Evolutionary conservation across 2,888 invertebrate genomes (phyloP).

Genomic region (Endotricha flammealis): DNA sequence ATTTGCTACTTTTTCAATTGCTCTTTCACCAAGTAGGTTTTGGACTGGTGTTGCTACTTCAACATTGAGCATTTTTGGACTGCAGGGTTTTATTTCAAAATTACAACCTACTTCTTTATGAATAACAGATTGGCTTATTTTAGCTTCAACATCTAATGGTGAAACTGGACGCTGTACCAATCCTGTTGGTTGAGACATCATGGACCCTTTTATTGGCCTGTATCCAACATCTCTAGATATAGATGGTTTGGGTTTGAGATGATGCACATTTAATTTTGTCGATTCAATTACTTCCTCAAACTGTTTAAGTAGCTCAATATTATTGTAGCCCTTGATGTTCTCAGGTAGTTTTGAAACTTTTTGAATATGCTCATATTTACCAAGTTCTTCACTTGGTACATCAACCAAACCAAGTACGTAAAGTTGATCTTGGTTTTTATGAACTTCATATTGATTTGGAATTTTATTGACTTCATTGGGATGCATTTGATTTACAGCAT

Average conservation of each 20-base stretch:
- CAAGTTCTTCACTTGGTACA: constrained; percentile 68
- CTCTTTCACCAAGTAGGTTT: constrained; percentile 54
- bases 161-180: constrained; percentile 53
- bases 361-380: constrained; percentile 73
- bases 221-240: constrained; percentile 33
- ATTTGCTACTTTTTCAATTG: constrained; percentile 67
- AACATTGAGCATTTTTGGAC: constrained; percentile 71
- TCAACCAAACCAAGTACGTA: constrained; percentile 69
- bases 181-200: constrained; percentile 28
- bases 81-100: constrained; percentile 74
- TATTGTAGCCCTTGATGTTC: constrained; percentile 72
- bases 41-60: constrained; percentile 60
- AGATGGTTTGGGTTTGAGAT: constrained; percentile 30
- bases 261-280: constrained; percentile 45
- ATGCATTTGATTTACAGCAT: constrained; percentile 31
- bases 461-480: constrained; percentile 31
- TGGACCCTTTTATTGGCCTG: constrained; percentile 26
- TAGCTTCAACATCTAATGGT: constrained; percentile 72
- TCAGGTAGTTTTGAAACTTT: constrained; percentile 72
- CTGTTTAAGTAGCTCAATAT: constrained; percentile 63
- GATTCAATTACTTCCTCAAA: constrained; percentile 71
- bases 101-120: constrained; percentile 76
- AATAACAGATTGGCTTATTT: constrained; percentile 74
- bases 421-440: constrained; percentile 57
- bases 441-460: constrained; percentile 32